Percentiles rank a stretch among this genome's conserved stretches.
These are phyloP conservation scores for Lasiurus borealis DNA, from an alignment of 2,113 vertebrate genomes.

Conservation along the genomic window DNA sequence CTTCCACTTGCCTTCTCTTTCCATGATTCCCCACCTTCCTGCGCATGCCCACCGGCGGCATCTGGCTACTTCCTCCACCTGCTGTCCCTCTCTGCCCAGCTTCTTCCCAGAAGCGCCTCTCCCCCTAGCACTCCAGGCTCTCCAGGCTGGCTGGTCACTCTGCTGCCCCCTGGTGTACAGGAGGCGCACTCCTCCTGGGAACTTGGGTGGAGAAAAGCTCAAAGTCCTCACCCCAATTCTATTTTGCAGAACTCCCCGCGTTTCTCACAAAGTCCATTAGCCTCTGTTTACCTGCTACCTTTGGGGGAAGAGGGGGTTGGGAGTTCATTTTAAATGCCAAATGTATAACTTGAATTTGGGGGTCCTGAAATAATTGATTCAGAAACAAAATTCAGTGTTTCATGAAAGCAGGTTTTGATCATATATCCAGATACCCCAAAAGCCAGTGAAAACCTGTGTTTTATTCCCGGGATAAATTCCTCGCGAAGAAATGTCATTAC, in stretches of 20 bases:
- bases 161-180: conserved; percentile 71
- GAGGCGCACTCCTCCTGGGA: background rate
- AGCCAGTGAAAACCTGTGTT: background rate
- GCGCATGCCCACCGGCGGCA: no score
- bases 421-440: background rate
- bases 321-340: background rate
- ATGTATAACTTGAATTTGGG: background rate
- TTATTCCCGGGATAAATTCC: background rate
- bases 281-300: background rate
- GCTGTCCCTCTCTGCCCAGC: background rate
- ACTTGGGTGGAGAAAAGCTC: background rate
- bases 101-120: background rate
- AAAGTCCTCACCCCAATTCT: background rate
- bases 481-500: background rate
- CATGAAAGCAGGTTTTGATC: background rate
- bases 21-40: background rate
- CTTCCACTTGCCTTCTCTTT: background rate
- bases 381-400: background rate
- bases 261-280: background rate
- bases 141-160: background rate
- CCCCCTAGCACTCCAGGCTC: background rate
- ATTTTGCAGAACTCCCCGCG: background rate
- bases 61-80: background rate
- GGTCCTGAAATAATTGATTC: background rate
- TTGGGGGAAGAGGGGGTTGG: background rate